Evolutionary conservation across 2,888 invertebrate species (phyloP), one percentile per base, ranked within the genome.

Genomic region (Hirtodrosophila histrioides): DNA sequence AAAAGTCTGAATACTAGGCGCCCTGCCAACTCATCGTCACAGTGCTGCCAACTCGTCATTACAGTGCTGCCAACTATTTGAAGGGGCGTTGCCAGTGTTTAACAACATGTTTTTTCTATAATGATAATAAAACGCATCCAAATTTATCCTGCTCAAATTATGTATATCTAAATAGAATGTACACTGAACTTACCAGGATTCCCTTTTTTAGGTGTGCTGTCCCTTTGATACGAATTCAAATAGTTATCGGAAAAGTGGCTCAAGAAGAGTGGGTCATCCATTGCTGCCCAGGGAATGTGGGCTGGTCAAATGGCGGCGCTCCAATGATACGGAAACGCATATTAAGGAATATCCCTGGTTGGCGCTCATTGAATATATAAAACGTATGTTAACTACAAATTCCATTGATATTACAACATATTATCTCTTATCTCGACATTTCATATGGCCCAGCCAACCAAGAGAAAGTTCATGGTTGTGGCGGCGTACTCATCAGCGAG

Each of bases 261-360:
- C 33, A 3, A 55, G 76, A 10, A 70, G 61, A n/a, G 55, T 51
- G 3, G 54, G 60, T 0, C 75, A 82, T 54, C 71, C 79, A 0
- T 29, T 69, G 8, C 44, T 87, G 48, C 85, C 87, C 7, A n/a
- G 0, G 6, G 53, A 67, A 23, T 85, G 84, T 10, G 84, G 84
- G 0, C 10, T 27, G 3, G 71, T 66, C 9, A 64, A 62, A 6
- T 83, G 83, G 83, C 45, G 69, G 36, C 78, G 70, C 3, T 46
- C 46, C 2, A 71, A 72, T 44, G 48, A 44, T 2, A 61, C 77
- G 3, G 73, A 75, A 17, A 73, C 87, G 0, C 45, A 63, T 4
- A 85, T 84, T n/a, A 75, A 71, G 35, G 84, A 85, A 45, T 86
- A 57, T 31, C 84, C 84, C 4, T 85, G 84, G 84, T 23, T 85